Conservation (phyloP, 2,113 vertebrate species). For the Ondatra zibethicus region DNA sequence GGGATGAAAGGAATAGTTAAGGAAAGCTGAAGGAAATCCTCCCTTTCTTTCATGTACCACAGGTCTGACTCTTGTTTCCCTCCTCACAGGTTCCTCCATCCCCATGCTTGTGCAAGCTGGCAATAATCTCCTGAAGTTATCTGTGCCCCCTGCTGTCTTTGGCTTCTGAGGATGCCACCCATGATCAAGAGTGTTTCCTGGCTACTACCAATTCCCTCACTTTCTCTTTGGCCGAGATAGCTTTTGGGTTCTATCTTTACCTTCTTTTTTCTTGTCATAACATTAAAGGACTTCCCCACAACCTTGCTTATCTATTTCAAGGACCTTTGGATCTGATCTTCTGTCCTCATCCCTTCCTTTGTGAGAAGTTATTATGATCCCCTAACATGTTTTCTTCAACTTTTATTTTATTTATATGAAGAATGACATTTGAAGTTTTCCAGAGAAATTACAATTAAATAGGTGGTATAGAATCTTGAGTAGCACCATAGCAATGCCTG, state of each 20-base stretch:
- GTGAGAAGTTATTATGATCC: background rate
- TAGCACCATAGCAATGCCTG: background rate
- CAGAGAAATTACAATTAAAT: background rate
- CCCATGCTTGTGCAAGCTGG: slow-evolving; percentile 49
- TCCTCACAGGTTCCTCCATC: background rate
- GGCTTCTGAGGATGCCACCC: background rate
- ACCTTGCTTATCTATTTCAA: background rate
- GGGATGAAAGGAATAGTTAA: no score
- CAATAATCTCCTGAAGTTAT: slow-evolving; percentile 16
- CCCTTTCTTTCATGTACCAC: rapidly evolving
- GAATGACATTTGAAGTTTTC: background rate
- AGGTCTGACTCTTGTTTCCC: background rate
- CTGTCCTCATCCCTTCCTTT: background rate
- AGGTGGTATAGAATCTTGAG: background rate
- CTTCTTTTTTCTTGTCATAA: background rate
- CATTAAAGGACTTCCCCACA: background rate
- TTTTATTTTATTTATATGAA: background rate
- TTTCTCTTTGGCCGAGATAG: background rate
- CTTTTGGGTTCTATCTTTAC: background rate
- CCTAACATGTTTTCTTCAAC: background rate
- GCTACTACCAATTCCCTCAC: no score
- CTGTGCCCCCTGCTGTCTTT: slow-evolving; percentile 52
- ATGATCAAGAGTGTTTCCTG: background rate
- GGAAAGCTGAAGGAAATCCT: background rate
- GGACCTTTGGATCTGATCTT: background rate